A percentile compares a stretch with the other conserved stretches of the same genome.
Evolutionary conservation across 2,113 vertebrate species (phyloP).

Genomic region (Clarias batrachus): DNA sequence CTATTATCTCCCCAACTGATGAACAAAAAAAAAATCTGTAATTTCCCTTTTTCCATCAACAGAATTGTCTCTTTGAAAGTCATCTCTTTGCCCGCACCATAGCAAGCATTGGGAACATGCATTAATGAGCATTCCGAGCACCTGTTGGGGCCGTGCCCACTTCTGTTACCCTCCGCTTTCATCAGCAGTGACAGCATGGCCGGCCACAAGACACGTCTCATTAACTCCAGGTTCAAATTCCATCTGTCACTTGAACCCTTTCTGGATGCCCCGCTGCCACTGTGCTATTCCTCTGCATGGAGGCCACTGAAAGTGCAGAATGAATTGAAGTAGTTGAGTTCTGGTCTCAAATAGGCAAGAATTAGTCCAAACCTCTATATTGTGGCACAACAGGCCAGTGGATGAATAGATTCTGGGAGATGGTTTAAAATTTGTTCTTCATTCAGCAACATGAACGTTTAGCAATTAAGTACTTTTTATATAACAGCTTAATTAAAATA

Average conservation of each 20-base stretch:
- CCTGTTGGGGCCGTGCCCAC: slow-evolving; percentile 35
- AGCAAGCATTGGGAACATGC: slow-evolving; percentile 9
- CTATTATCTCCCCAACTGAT: not conserved
- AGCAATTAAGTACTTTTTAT: not conserved
- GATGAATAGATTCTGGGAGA: not conserved
- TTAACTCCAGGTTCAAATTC: slow-evolving; percentile 44
- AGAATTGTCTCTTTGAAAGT: slow-evolving; percentile 21
- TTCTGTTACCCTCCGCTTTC: slow-evolving; percentile 15
- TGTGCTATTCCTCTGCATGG: not conserved
- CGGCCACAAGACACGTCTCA: slow-evolving; percentile 26
- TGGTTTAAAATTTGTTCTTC: not conserved
- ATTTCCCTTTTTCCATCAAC: slow-evolving; percentile 16
- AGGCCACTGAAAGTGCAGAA: not conserved
- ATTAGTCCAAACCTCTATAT: not conserved
- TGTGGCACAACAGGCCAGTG: too few species aligned
- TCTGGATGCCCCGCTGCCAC: slow-evolving; percentile 1
- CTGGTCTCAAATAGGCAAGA: not conserved
- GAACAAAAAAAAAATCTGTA: not conserved
- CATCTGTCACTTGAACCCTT: slow-evolving; percentile 29
- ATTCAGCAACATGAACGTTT: not conserved
- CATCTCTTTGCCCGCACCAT: slow-evolving; percentile 17
- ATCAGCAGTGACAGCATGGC: slow-evolving; percentile 34
- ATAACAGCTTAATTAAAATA: not conserved
- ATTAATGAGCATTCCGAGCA: slow-evolving; percentile 34
- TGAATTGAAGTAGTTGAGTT: not conserved